Conservation (phyloP, 2,888 invertebrate species). For the Phortica magna region DNA sequence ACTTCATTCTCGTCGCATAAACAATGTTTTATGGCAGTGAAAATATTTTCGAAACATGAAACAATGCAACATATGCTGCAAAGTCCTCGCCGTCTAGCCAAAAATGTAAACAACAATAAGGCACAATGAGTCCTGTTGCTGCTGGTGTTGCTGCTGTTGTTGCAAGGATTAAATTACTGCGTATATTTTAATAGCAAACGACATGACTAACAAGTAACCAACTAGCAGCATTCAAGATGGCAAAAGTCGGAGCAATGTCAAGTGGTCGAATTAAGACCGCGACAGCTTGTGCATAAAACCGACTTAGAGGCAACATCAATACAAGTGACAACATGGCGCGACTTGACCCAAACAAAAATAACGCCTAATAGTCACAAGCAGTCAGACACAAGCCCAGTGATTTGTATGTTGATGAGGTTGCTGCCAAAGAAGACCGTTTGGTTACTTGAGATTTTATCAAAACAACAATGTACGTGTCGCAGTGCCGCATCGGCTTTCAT, state of each 20-base stretch:
- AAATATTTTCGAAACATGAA: slow-evolving; percentile 41
- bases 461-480: slow-evolving; percentile 52
- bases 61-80: slow-evolving; percentile 55
- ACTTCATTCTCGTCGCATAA: slow-evolving; percentile 9
- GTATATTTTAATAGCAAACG: slow-evolving; percentile 37
- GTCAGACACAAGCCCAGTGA: not conserved
- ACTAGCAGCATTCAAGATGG: not conserved
- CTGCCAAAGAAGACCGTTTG: slow-evolving; percentile 10
- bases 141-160: slow-evolving; percentile 33
- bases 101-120: not conserved
- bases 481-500: slow-evolving; percentile 52
- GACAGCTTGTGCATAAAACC: slow-evolving; percentile 42
- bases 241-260: not conserved
- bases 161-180: slow-evolving; percentile 48
- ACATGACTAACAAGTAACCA: slow-evolving; percentile 13
- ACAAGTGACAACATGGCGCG: slow-evolving; percentile 52
- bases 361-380: slow-evolving; percentile 34
- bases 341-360: slow-evolving; percentile 56
- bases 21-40: slow-evolving; percentile 39
- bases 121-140: not conserved
- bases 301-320: slow-evolving; percentile 45
- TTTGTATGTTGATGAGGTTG: slow-evolving; percentile 30
- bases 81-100: not conserved
- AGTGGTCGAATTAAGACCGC: slow-evolving; percentile 28
- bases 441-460: slow-evolving; percentile 71